These are phyloP conservation scores for Poecilia velifera DNA, from an alignment of 2,797 vertebrate genomes.

Conservation along the genomic window DNA sequence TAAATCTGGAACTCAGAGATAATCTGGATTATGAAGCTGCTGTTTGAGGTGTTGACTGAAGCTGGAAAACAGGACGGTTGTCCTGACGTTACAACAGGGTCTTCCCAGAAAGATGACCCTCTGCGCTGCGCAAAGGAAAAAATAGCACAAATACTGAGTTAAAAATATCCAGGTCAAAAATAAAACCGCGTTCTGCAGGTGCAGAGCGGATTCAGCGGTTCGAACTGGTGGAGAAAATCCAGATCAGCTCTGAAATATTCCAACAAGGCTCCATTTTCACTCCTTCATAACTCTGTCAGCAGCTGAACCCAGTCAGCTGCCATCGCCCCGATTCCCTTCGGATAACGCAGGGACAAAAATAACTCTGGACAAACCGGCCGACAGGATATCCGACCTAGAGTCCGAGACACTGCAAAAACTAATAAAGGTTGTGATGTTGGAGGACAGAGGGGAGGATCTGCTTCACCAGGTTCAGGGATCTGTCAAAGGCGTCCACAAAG, in stretches of 20 bases:
- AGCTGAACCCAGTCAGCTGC: neutral
- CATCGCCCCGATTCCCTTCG: neutral
- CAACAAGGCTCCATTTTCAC: neutral
- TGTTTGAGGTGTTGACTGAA: conserved; percentile 2
- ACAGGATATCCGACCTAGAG: neutral
- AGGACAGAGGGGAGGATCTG: neutral
- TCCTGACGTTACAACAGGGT: conserved; percentile 18
- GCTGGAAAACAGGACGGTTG: neutral
- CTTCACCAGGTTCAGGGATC: neutral
- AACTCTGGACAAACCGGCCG: neutral
- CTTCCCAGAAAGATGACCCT: conserved; percentile 44
- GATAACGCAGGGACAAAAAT: neutral
- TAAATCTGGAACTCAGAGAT: neutral
- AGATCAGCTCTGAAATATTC: conserved; percentile 26
- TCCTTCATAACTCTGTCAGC: neutral
- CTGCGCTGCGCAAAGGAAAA: conserved; percentile 57
- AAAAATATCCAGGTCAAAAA: conserved; percentile 74
- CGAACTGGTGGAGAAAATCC: conserved; percentile 15
- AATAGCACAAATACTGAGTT: conserved; percentile 61
- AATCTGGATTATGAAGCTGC: neutral
- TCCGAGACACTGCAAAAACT: neutral
- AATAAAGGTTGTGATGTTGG: neutral
- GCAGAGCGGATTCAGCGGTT: conserved; percentile 27
- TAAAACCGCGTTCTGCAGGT: conserved; percentile 58
- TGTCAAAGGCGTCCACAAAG: neutral